Percentiles rank a stretch among this genome's conserved stretches.
Evolutionary conservation across 2,888 invertebrate species (phyloP).

Genomic region (Mylabris sibirica): DNA sequence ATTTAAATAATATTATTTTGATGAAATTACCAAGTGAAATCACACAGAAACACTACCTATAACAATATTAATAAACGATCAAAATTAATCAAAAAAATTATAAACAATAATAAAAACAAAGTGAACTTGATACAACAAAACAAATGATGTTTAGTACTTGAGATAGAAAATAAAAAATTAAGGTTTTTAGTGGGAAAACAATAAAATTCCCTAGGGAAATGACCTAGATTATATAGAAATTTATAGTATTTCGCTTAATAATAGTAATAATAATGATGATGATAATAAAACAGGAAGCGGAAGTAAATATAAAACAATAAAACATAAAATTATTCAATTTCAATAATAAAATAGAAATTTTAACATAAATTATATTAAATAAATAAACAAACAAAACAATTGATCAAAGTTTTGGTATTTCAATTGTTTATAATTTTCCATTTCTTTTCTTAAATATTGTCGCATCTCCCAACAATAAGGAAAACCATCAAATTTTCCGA

Average conservation of each 20-base stretch:
- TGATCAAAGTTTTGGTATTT: no score
- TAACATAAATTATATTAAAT: not conserved
- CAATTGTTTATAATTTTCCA: not conserved
- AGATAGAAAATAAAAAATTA: conserved; percentile 37
- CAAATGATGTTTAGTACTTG: not conserved
- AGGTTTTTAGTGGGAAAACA: conserved; percentile 45
- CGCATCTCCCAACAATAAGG: no score
- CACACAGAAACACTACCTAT: conserved; percentile 45
- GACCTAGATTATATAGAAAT: conserved; percentile 48
- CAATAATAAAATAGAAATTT: not conserved
- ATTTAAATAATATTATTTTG: not conserved
- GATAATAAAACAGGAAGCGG: not conserved
- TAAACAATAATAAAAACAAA: conserved; percentile 4
- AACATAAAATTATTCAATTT: not conserved
- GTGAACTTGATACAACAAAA: not conserved
- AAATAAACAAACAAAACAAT: no score
- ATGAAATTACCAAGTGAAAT: conserved; percentile 38
- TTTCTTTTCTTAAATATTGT: not conserved
- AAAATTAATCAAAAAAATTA: conserved; percentile 16
- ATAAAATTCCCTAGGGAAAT: conserved; percentile 49
- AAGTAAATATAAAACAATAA: not conserved
- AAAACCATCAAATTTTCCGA: not conserved
- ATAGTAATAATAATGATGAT: no score
- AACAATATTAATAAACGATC: conserved; percentile 17
- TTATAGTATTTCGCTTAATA: not conserved